Evolutionary conservation across 1,140 invertebrate genomes (phyloP).

Genomic region (Yoshiicerus persimilis): DNA sequence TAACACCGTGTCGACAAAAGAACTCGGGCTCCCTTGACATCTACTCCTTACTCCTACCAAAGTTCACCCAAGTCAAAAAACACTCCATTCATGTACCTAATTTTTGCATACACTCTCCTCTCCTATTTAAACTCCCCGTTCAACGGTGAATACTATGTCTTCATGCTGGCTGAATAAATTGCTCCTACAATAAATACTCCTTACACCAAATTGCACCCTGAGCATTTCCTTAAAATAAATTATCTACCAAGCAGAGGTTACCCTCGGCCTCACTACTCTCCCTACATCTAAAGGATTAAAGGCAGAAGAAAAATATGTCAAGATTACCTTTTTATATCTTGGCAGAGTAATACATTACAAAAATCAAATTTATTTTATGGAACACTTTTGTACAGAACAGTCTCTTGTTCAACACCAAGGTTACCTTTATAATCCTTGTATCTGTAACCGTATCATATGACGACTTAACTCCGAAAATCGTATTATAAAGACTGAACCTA

Average conservation of each 20-base stretch:
- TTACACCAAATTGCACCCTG: background rate
- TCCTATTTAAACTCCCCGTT: background rate
- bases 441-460: background rate
- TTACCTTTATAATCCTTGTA: background rate
- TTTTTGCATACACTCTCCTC: background rate
- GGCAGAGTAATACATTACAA: background rate
- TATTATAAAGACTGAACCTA: background rate
- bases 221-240: background rate
- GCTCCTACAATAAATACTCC: background rate
- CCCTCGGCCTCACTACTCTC: too few relatives aligned
- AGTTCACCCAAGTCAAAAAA: background rate
- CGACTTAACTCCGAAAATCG: too few relatives aligned
- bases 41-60: background rate
- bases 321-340: background rate
- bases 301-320: background rate
- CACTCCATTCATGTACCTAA: background rate
- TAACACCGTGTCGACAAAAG: slow-evolving; percentile 46
- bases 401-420: background rate
- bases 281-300: background rate
- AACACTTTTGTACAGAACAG: background rate
- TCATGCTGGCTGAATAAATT: too few relatives aligned
- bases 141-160: background rate
- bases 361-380: background rate
- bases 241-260: too few relatives aligned
- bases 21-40: slow-evolving; percentile 24